Base-by-base conservation (phyloP, 2,797 vertebrate species). In the Falco naumanni region DNA sequence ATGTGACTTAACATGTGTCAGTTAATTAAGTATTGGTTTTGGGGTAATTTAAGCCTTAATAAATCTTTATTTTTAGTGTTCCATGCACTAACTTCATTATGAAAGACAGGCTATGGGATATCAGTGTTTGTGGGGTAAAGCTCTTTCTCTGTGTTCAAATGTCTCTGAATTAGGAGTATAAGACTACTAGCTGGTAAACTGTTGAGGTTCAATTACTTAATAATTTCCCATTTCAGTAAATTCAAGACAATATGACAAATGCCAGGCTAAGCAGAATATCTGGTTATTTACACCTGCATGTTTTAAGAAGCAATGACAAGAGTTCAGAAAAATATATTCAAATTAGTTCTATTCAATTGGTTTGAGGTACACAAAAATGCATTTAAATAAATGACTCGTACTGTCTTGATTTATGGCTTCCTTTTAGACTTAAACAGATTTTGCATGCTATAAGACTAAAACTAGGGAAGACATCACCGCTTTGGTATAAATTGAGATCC, bases 1-100 rank as follows among this genome's bases (percentile, higher is more conserved):
- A 54, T 12, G 17, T 70, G 26, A 70, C 68, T 79, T 48, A 90
- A 90, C 47, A 84, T 20, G 34, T 5, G 0, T 5, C 43, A 64
- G 53, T 82, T 83, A 86, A 75, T 57, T 65, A 76, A 82, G 16
- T 37, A 60, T 19, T 60, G 39, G 21, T 53, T 97, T 83, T 74
- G 92, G 94, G 96, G 41, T 76, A 39, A 89, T 89, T 63, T 29
- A 48, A 71, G 7, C 15, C 60, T 96, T 94, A 79, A 95, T 72
- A 90, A 31, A 22, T 85, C 45, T 90, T 68, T 74, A 9, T 94
- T 81, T 79, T 87, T 63, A 72, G 59, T 90, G 33, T 90, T 92
- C 41, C n/a, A 34, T 47, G 34, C 15, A 39, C 47, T 87, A 78
- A 93, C 88, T 93, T 89, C 2, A 76, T 92, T 96, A 71, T 51